These are phyloP conservation scores for Nasonia longicornis DNA, from an alignment of 1,140 invertebrate genomes.

Conservation along the genomic window DNA sequence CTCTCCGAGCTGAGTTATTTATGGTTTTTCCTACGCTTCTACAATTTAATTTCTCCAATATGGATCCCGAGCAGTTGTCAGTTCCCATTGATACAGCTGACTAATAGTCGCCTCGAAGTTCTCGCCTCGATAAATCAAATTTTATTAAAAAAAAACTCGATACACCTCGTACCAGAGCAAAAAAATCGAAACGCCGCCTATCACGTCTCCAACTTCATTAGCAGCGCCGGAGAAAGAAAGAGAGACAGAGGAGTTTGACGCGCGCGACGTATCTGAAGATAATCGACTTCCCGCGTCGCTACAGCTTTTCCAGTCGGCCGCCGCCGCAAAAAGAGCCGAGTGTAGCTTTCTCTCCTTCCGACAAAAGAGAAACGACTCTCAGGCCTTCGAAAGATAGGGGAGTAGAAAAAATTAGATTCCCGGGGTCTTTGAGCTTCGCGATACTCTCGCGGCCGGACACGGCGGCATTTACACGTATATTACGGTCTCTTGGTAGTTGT, in stretches of 20 bases:
- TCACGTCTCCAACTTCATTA: not conserved
- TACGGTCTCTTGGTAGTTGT: not conserved
- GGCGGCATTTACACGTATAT: not conserved
- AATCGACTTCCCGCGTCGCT: not conserved
- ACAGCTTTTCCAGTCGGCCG: no score
- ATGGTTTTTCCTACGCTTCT: no score
- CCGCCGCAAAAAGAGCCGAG: not conserved
- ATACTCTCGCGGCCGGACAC: not conserved
- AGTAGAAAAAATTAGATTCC: conserved; percentile 9
- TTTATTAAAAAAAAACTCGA: no score
- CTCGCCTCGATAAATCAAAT: no score
- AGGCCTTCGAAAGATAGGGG: not conserved
- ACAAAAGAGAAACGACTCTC: not conserved
- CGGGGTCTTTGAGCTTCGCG: not conserved
- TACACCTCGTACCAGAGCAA: no score
- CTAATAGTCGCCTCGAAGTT: no score
- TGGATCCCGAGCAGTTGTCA: no score
- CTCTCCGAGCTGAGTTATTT: no score
- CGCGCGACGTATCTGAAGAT: not conserved
- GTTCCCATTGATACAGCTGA: no score
- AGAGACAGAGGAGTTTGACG: not conserved
- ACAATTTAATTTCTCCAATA: no score
- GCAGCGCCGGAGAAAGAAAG: not conserved
- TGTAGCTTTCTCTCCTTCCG: not conserved
- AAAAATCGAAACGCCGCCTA: not conserved